phyloP scores from a whole-genome alignment of 2,888 invertebrate genomes.

The Nomada hirtipes region DNA sequence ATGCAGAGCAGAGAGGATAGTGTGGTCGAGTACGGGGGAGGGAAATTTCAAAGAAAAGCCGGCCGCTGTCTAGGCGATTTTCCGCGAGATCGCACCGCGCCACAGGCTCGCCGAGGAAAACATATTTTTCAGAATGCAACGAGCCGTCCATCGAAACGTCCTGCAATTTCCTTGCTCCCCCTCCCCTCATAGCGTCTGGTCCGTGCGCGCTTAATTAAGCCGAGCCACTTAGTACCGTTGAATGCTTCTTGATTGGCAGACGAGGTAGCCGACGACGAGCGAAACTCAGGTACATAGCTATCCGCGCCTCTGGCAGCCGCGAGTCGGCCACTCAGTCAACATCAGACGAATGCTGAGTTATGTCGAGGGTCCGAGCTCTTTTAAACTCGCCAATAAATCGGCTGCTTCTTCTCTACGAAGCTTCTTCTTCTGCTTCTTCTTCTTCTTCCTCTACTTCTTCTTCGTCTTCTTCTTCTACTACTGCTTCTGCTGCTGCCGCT shows the following conservation, averaged over 20 bases:
- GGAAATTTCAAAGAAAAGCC: slow-evolving; percentile 52
- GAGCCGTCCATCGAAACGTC: slow-evolving; percentile 46
- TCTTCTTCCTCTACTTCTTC: slow-evolving; percentile 15
- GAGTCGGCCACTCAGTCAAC: slow-evolving; percentile 79
- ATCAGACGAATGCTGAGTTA: slow-evolving; percentile 79
- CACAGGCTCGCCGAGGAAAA: slow-evolving; percentile 29
- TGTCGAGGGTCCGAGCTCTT: slow-evolving; percentile 80
- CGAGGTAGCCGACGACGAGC: slow-evolving; percentile 70
- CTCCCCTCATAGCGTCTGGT: slow-evolving; percentile 39
- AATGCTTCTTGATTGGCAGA: slow-evolving; percentile 80
- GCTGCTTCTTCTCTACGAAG: slow-evolving; percentile 65
- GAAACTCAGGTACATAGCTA: slow-evolving; percentile 67
- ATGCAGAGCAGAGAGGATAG: neutral
- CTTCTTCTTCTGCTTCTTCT: slow-evolving; percentile 58
- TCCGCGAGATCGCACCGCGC: slow-evolving; percentile 56
- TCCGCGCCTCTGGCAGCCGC: slow-evolving; percentile 69
- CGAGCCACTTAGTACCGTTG: slow-evolving; percentile 77
- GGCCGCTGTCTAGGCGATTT: slow-evolving; percentile 55
- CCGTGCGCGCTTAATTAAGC: slow-evolving; percentile 78
- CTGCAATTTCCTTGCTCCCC: slow-evolving; percentile 44
- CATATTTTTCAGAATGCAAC: slow-evolving; percentile 61
- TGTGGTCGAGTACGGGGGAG: neutral
- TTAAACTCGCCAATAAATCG: slow-evolving; percentile 81
- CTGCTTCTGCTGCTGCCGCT: slow-evolving; percentile 11
- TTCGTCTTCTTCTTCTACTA: slow-evolving; percentile 27